Conservation (phyloP, 2,797 vertebrate genomes). For the Myotis findleyi region DNA sequence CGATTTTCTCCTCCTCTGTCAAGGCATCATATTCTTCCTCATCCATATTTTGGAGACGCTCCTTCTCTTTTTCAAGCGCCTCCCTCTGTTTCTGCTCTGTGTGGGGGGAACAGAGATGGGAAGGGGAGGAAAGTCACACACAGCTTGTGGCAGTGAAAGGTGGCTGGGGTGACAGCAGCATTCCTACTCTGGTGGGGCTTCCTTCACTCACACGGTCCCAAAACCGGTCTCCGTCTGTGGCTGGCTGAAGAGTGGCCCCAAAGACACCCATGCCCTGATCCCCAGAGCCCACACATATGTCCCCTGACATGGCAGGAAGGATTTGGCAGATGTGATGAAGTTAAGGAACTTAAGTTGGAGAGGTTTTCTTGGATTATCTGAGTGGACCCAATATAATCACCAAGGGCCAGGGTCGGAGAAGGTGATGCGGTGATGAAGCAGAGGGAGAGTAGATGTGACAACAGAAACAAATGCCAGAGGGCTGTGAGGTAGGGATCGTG, state of each 20-base stretch:
- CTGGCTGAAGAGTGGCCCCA: not conserved
- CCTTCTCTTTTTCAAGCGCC: constrained; percentile 79
- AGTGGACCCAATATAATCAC: not conserved
- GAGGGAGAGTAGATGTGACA: not conserved
- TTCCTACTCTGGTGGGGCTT: not conserved
- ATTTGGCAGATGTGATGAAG: not conserved
- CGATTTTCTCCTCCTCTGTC: constrained; percentile 86
- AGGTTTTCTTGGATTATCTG: not conserved
- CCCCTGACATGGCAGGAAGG: not conserved
- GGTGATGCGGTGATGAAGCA: not conserved
- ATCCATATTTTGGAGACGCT: constrained; percentile 87
- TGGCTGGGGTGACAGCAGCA: fast-evolving
- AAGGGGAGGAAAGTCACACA: not conserved
- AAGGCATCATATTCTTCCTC: constrained; percentile 92
- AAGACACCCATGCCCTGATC: not conserved
- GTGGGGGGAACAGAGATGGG: not conserved
- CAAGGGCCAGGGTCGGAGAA: not conserved
- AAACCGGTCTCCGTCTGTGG: not conserved
- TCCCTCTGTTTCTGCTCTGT: constrained; percentile 82
- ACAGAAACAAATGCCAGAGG: not conserved
- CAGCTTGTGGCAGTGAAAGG: not conserved
- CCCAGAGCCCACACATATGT: too few species aligned
- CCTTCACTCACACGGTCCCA: not conserved
- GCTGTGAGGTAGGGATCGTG: not conserved
- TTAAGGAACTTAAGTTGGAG: not conserved